Percentiles rank a stretch among this genome's conserved stretches.
Conservation (phyloP, 2,888 invertebrate genomes). For the Sphaeridia pumilis region DNA sequence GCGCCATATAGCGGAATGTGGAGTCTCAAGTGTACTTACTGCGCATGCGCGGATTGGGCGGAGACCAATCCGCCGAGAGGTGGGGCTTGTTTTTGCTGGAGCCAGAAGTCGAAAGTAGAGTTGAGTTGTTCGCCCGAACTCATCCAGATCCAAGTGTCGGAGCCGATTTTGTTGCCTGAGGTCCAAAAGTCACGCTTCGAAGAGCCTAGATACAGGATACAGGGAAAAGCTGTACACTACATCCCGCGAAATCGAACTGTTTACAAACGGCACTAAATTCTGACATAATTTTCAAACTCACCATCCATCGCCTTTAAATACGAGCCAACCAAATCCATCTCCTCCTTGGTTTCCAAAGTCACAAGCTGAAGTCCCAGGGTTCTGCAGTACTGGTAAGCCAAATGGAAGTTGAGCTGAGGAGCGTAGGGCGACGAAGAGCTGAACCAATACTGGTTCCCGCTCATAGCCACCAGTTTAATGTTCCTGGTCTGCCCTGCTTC, state of each 20-base stretch:
- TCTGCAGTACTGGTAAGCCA: conserved; percentile 78
- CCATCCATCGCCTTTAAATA: conserved; percentile 46
- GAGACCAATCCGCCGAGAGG: not conserved
- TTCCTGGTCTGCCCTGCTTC: conserved; percentile 30
- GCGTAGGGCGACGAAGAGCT: conserved; percentile 35
- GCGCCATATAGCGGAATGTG: conserved; percentile 16
- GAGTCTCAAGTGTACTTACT: conserved; percentile 27
- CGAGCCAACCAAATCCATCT: conserved; percentile 69
- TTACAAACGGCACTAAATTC: conserved; percentile 1
- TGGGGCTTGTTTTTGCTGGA: conserved; percentile 14
- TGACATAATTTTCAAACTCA: conserved; percentile 2
- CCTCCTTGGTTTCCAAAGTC: conserved; percentile 75
- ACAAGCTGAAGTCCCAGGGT: conserved; percentile 72
- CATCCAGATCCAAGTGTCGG: conserved; percentile 82
- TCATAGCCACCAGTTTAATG: conserved; percentile 36
- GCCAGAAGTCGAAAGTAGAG: conserved; percentile 54
- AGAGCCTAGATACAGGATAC: conserved; percentile 11
- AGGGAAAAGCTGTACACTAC: too few relatives aligned
- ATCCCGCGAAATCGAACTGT: too few relatives aligned
- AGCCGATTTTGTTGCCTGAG: conserved; percentile 73
- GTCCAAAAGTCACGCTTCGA: conserved; percentile 67
- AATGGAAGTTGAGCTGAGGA: conserved; percentile 55
- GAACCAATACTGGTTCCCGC: conserved; percentile 36
- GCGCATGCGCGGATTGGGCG: too few relatives aligned
- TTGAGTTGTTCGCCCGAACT: conserved; percentile 77